phyloP scores from a whole-genome alignment of 2,797 vertebrate genomes.

The Manis crassicaudata region DNA sequence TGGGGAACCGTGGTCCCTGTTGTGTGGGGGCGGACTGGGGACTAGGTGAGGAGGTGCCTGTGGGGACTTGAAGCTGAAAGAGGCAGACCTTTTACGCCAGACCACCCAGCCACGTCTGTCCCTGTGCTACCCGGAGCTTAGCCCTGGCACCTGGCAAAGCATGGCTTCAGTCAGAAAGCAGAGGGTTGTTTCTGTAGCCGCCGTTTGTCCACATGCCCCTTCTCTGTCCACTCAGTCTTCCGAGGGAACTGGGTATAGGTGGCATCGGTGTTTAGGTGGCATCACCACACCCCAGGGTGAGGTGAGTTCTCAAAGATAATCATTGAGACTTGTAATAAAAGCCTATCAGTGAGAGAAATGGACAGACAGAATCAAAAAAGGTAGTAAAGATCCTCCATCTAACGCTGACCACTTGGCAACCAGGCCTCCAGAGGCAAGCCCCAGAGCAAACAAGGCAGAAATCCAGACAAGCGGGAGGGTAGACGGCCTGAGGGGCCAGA shows the following conservation, averaged over 20 bases:
- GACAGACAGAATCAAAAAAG: background rate
- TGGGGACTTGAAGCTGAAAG: background rate
- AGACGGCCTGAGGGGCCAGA: too few species aligned
- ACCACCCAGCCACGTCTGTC: rapidly evolving
- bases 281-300: background rate
- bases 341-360: background rate
- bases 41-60: background rate
- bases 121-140: background rate
- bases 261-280: background rate
- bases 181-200: background rate
- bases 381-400: background rate
- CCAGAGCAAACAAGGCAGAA: background rate
- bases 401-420: background rate
- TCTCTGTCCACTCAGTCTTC: background rate
- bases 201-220: background rate
- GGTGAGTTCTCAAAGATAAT: background rate
- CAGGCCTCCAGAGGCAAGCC: background rate
- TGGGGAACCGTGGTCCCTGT: background rate
- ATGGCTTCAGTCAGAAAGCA: background rate
- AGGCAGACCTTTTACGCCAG: background rate
- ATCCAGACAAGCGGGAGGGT: background rate
- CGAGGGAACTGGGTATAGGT: background rate
- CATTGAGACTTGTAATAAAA: background rate
- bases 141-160: background rate
- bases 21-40: background rate